phyloP scores from a whole-genome alignment of 1,140 invertebrate species.

The Choristoneura fumiferana region DNA sequence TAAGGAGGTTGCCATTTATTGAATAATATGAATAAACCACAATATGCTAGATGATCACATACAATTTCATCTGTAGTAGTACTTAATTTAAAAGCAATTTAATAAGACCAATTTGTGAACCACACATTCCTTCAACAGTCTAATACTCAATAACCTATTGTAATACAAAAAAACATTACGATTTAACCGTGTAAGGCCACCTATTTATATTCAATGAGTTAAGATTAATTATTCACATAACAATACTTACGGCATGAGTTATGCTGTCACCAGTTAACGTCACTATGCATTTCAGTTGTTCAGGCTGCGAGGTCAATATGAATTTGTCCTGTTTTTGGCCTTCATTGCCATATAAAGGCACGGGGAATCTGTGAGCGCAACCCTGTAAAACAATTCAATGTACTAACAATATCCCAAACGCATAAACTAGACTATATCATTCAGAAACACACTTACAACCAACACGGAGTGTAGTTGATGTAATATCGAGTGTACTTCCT shows the following conservation, averaged over 20 bases:
- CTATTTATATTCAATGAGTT: slow-evolving; percentile 12
- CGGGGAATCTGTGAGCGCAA: slow-evolving; percentile 91
- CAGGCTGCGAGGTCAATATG: slow-evolving; percentile 89
- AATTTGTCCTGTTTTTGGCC: slow-evolving; percentile 94
- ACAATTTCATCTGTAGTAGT: too few species aligned
- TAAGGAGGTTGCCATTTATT: too few species aligned
- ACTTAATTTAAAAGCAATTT: too few species aligned
- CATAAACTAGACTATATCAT: slow-evolving; percentile 21
- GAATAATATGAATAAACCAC: too few species aligned
- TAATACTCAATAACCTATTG: too few species aligned
- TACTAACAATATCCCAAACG: slow-evolving; percentile 17
- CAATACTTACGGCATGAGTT: slow-evolving; percentile 89
- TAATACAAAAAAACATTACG: too few species aligned
- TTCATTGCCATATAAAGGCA: slow-evolving; percentile 89
- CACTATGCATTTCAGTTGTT: slow-evolving; percentile 94
- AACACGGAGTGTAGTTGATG: slow-evolving; percentile 90
- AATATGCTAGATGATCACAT: too few species aligned
- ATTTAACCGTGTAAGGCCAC: slow-evolving; percentile 1
- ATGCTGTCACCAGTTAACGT: slow-evolving; percentile 95
- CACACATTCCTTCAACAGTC: too few species aligned
- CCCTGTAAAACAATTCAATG: slow-evolving; percentile 79
- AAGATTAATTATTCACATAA: slow-evolving; percentile 19
- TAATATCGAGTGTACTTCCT: slow-evolving; percentile 92
- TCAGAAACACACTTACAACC: slow-evolving; percentile 81
- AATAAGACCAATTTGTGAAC: too few species aligned